Evolutionary conservation across 2,113 vertebrate genomes (phyloP), one percentile per base, ranked within the genome.

Genomic region (Geococcyx californianus): DNA sequence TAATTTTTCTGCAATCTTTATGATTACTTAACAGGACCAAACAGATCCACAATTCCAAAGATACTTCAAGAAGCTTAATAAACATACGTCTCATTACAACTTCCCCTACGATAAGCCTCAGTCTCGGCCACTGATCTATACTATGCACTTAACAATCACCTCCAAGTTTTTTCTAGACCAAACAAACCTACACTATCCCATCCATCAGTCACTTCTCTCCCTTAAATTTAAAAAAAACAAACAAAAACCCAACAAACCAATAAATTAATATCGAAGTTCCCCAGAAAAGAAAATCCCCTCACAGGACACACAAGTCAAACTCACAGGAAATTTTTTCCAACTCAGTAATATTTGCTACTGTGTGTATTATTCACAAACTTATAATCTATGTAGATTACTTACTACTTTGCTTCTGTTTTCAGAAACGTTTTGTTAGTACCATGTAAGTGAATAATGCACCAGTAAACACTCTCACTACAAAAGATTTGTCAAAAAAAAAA

Each of bases 401-500:
- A 78, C 33, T 60, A 68, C 28, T 85, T 84, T 74, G 49, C 36
- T 75, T 19, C 16, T 16, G 4, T 74, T 92, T 74, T 80, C 85
- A 94, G 55, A 85, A 80, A 19, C 51, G 44, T 56, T 90, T 80
- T 64, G 84, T 75, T 59, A 94, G 60, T 52, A 85, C 31, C 62
- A 81, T 7, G 5, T 28, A 85, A 73, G 40, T 17, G 9, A 93
- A 33, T 49, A 91, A 85, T 4, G 12, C 51, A 93, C 54, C 54
- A 82, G 60, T 51, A 89, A 69, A 90, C 62, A 94, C 42, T 92
- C 91, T 11, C 54, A 95, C 40, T 92, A 92, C 76, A 84, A 87
- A 94, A 75, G 84, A 92, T 79, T 42, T 73, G 40, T 7, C 94
- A 96, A 96, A 97, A 97, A 96, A 95, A 42, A 13, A 42, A 42